phyloP scores from a whole-genome alignment of 2,888 invertebrate species.

The Microplitis deprimator region DNA sequence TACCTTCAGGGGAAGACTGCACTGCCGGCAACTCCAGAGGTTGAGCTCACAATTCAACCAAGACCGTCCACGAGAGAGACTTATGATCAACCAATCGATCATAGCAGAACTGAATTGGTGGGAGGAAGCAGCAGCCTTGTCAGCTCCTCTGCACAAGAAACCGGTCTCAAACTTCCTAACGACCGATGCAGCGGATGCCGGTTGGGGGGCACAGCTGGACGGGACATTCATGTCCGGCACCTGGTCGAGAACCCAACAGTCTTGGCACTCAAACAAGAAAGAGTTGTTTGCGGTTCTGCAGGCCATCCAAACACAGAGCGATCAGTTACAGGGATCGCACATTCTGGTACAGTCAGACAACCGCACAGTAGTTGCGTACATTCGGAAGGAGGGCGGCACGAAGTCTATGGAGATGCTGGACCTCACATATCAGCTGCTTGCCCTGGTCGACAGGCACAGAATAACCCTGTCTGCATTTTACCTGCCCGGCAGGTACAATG shows the following conservation, averaged over 20 bases:
- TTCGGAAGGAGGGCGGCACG: slow-evolving; percentile 45
- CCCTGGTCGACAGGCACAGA: slow-evolving; percentile 40
- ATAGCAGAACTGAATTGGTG: background rate
- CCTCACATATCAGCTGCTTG: slow-evolving; percentile 40
- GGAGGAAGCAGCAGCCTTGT: background rate
- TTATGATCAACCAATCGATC: background rate
- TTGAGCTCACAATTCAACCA: background rate
- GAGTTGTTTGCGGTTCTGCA: slow-evolving; percentile 42
- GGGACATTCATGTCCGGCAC: slow-evolving; percentile 23
- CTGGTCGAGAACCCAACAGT: slow-evolving; percentile 24
- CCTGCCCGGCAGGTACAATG: slow-evolving; percentile 57
- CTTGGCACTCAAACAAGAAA: slow-evolving; percentile 46
- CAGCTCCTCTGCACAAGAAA: background rate
- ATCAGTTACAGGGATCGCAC: slow-evolving; percentile 26
- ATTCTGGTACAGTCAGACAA: slow-evolving; percentile 46
- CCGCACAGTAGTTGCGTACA: slow-evolving; percentile 39
- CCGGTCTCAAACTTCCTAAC: slow-evolving; percentile 13
- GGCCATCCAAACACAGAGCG: slow-evolving; percentile 22
- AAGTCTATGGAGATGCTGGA: slow-evolving; percentile 34
- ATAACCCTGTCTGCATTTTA: slow-evolving; percentile 50
- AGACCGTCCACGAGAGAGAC: background rate
- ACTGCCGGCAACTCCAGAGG: background rate
- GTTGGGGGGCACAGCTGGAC: slow-evolving; percentile 44
- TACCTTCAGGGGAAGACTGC: background rate
- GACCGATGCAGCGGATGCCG: slow-evolving; percentile 41